Evolutionary conservation across 2,113 vertebrate species (phyloP).

Genomic region (Rhinopithecus roxellana): DNA sequence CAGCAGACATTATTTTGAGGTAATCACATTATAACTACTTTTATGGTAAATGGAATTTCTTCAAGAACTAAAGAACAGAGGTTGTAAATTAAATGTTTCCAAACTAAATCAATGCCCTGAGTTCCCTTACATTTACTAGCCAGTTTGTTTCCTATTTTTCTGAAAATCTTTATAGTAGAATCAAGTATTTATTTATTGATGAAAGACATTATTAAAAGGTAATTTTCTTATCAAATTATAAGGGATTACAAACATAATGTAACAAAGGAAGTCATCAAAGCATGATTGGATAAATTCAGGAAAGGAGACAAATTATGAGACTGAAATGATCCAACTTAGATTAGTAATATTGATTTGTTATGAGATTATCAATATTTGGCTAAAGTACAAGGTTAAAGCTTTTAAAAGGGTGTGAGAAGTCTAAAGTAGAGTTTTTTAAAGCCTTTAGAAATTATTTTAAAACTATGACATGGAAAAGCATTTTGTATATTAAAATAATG

Average conservation of each 20-base stretch:
- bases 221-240: conserved; percentile 18
- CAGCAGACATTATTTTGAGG: not conserved
- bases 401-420: not conserved
- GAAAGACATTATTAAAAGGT: not conserved
- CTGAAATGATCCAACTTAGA: not conserved
- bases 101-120: not conserved
- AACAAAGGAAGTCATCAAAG: not conserved
- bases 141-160: not conserved
- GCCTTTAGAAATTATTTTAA: not conserved
- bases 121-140: conserved; percentile 11
- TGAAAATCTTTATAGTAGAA: conserved; percentile 11
- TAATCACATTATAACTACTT: not conserved
- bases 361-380: not conserved
- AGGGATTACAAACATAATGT: not conserved
- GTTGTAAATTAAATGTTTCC: not conserved
- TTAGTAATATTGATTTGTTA: conserved; percentile 1
- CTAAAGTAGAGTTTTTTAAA: not conserved
- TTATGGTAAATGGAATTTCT: not conserved
- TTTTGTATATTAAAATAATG: not conserved
- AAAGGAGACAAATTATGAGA: conserved; percentile 38
- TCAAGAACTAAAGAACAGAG: not conserved
- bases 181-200: conserved; percentile 12
- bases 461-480: not conserved
- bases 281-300: not conserved
- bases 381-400: not conserved